Base-by-base conservation (phyloP, 2,888 invertebrate species). In the Cosmia trapezina region DNA sequence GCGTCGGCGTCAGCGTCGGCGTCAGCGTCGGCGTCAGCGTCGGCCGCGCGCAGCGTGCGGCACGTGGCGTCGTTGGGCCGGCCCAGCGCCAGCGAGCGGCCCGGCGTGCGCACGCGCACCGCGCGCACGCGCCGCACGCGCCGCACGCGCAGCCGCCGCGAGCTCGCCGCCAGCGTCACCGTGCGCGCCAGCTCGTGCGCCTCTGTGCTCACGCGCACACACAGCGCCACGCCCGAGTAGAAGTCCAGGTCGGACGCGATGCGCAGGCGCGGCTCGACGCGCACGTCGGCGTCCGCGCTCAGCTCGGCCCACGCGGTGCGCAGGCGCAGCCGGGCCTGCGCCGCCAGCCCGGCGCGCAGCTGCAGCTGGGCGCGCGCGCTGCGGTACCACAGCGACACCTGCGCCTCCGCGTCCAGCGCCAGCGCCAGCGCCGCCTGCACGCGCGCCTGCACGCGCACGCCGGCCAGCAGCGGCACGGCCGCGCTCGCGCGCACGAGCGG, bases 181-280 rank as follows among this genome's bases (percentile, higher is more conserved):
- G 47, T 4, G 65, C 79, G 81, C 57, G 17, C 41, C 41, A 12
- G 17, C 37, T 0, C 19, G 82, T 88, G 86, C 54, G 76, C 80
- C 62, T 73, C 89, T 53, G 83, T 61, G 69, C 72, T 54, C 53
- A 83, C 90, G 87, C 93, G 93, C 88, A 94, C 94, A 89, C 95
- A 95, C 78, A 94, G 90, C 88, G 91, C 86, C 83, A 88, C 87
- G 73, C 60, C 85, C 68, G 87, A 89, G 91, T 94, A 93, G 91
- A 94, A 94, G 91, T 95, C 94, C 61, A 93, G 88, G 86, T 93
- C 90, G 59, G 92, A 86, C 67, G 85, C 86, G 70, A 94, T 75
- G 83, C 72, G 80, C 76, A 86, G 82, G 33, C 73, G 76, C 66
- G 81, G 76, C 33, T 54, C 68, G 51, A 76, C 86, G 43, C 49